Base-by-base conservation (phyloP, 2,888 invertebrate species). In the Aspidiotus destructor region DNA sequence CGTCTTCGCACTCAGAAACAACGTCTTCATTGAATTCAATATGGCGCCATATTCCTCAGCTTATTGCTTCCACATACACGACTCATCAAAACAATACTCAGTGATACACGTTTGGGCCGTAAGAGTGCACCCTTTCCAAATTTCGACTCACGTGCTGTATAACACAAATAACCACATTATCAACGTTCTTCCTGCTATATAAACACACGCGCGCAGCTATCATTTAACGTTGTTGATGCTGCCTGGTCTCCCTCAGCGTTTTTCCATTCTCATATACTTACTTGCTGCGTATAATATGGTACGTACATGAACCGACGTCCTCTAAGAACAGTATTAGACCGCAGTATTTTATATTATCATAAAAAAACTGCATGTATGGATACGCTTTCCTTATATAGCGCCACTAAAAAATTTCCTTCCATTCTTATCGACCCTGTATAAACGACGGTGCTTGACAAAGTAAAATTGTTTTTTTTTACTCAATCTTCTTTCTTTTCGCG, bases 11-110 rank as follows among this genome's bases (percentile, higher is more conserved):
- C 69, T 54, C 54, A 54, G 17, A 70, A 61, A 57, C 61, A 70
- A 73, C 73, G 73, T 72, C 73, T 73, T 73, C 73, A 74, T 74
- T 72, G 72, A 71, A 71, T 72, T 73, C 74, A 74, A 74, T 73
- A 74, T 74, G 74, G 74, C 73, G 73, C 71, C 72, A 70, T 71
- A 71, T 71, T 69, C 62, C 69, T 62, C 73, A 73, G 71, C 73
- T 73, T 73, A 73, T 73, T 73, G 73, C 72, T 73, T 73, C 72
- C 72, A 73, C 73, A 73, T 73, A 73, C 73, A 72, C 73, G 71
- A 70, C 72, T 73, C 73, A 73, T 73, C 73, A 72, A 73, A 73
- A 72, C 60, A 67, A 70, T 70, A 65, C 68, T 68, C 61, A 61
- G 61, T 68, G 53, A 68, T 60, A 68, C 61, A 68, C 68, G 42